A percentile compares a stretch with the other conserved stretches of the same genome.
Conservation (phyloP, 2,797 vertebrate species). For the Miichthys miiuy region DNA sequence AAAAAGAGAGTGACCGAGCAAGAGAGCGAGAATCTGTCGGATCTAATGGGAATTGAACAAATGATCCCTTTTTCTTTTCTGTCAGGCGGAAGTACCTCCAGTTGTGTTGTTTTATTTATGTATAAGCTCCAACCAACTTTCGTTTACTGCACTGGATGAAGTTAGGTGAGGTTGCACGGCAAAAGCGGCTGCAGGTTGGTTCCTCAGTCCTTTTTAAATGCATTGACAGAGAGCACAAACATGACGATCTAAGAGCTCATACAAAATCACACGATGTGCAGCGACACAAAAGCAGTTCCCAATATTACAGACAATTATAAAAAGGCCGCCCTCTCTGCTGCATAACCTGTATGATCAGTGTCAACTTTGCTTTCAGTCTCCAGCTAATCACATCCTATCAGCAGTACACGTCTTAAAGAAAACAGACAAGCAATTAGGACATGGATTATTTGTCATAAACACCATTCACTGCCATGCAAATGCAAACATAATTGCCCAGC, state of each 20-base stretch:
- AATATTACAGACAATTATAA: background rate
- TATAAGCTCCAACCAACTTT: background rate
- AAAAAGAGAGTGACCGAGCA: too few species aligned
- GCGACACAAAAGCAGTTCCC: background rate
- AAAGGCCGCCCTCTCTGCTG: slow-evolving; percentile 30
- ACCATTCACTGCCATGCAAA: slow-evolving; percentile 86
- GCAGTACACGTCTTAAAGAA: slow-evolving; percentile 80
- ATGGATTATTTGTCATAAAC: slow-evolving; percentile 87
- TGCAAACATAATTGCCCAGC: slow-evolving; percentile 87
- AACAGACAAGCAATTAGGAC: slow-evolving; percentile 88
- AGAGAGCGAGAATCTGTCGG: too few species aligned
- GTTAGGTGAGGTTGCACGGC: background rate
- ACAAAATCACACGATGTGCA: background rate
- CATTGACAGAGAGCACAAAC: background rate
- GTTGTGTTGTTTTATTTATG: background rate
- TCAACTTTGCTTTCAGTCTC: slow-evolving; percentile 64
- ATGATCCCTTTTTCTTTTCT: too few species aligned
- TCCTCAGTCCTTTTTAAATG: background rate
- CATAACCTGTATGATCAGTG: slow-evolving; percentile 52
- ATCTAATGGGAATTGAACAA: background rate
- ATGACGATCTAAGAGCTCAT: background rate
- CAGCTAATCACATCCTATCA: slow-evolving; percentile 83
- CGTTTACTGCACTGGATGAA: background rate
- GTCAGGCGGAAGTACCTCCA: background rate
- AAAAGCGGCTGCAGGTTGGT: background rate